Base-by-base conservation (phyloP, 1,140 invertebrate species). In the Aphelenchoides besseyi region DNA sequence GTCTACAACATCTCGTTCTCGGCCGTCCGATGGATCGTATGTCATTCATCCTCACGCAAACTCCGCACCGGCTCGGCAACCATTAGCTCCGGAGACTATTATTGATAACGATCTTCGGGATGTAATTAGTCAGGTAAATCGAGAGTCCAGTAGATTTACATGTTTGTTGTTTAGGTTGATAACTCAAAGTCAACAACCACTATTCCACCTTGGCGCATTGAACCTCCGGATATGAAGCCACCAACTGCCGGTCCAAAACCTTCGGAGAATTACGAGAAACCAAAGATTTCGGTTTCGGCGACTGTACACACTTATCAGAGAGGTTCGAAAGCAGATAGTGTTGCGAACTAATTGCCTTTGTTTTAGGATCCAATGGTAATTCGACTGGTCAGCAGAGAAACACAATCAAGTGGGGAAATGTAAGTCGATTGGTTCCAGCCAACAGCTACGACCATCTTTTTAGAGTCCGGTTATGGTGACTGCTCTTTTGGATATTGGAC, bases 401-500 rank as follows among this genome's bases (percentile, higher is more conserved):
- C 37, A 41, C 37, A 41, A 41, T 8, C 37, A n/a, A 41, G 5
- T n/a, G 5, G 37, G n/a, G 5, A n/a, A 8, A 41, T 41, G 37
- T 41, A 8, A 8, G 37, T 8, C 5, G 5, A 41, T n/a, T 41
- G n/a, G 5, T 41, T 41, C 5, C 5, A 41, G 37, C n/a, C 37
- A 41, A 41, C 37, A 41, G n/a, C n/a, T 41, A 59, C 5, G 5
- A 48, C 41, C 41, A 23, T 48, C 23, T 48, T 59, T 69, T 69
- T 71, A 69, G 67, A 69, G 71, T 0, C 71, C 71, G 0, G 70
- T 78, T 18, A 61, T 80, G 2, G 78, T 79, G 9, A 79, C 78
- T 16, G 78, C 79, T 55, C 41, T 79, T n/a, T 29, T 81, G 37
- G 79, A 79, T 55, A 79, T 79, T 59, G 77, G 77, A 0, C 76